phyloP scores from a whole-genome alignment of 1,140 invertebrate genomes.

The Pachypsylla venusta region DNA sequence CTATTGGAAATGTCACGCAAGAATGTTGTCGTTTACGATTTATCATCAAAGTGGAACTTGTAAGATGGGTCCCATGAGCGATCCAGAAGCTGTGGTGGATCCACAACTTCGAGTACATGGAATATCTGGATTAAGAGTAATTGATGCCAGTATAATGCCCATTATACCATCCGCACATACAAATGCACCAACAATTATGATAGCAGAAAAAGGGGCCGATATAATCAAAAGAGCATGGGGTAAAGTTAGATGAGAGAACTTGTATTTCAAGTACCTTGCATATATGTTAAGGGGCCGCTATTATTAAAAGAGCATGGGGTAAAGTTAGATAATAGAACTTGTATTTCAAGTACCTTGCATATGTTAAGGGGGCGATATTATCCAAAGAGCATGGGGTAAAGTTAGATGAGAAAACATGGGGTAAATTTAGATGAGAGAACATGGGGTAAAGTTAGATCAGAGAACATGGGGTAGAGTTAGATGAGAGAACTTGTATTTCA shows the following conservation, averaged over 20 bases:
- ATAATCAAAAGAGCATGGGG: constrained; percentile 41
- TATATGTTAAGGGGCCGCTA: constrained; percentile 45
- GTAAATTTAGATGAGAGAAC: too few species aligned
- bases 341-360: too few species aligned
- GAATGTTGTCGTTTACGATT: constrained; percentile 50
- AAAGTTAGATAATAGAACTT: not conserved
- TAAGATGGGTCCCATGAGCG: constrained; percentile 61
- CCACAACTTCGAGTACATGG: constrained; percentile 50
- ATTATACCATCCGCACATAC: constrained; percentile 42
- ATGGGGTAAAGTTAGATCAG: too few species aligned
- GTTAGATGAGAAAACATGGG: not conserved
- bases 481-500: too few species aligned
- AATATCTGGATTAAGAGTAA: constrained; percentile 48
- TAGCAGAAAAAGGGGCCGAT: constrained; percentile 52
- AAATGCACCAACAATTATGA: constrained; percentile 49
- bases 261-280: too few species aligned
- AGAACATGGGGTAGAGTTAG: too few species aligned
- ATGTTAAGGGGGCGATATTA: constrained; percentile 45
- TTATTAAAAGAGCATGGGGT: constrained; percentile 40
- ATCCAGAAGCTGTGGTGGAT: constrained; percentile 54
- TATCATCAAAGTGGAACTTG: constrained; percentile 67
- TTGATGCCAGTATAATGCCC: constrained; percentile 58
- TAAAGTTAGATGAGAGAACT: not conserved
- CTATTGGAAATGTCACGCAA: constrained; percentile 57
- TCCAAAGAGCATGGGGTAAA: constrained; percentile 37